phyloP scores from a whole-genome alignment of 2,797 vertebrate genomes.

The Gambusia yucatana region DNA sequence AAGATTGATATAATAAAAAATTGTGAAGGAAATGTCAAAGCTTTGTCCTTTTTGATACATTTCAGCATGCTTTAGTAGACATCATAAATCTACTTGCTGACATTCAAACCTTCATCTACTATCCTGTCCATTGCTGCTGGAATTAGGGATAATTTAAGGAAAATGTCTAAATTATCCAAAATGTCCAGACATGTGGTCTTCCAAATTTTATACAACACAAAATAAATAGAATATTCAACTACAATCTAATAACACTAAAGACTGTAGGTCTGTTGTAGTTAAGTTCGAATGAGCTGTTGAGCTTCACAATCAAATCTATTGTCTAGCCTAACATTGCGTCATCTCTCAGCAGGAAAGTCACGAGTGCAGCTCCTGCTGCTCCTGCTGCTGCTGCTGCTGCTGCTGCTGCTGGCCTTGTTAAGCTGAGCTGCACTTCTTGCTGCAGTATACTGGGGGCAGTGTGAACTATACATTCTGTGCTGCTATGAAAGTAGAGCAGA shows the following conservation, averaged over 20 bases:
- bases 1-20: slow-evolving; percentile 53
- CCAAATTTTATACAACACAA: neutral
- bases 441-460: slow-evolving; percentile 60
- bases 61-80: neutral
- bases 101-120: neutral
- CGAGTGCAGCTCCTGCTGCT: slow-evolving; percentile 59
- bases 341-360: slow-evolving; percentile 69
- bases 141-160: neutral
- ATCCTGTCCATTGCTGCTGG: neutral
- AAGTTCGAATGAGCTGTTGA: slow-evolving; percentile 5
- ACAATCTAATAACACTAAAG: neutral
- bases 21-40: slow-evolving; percentile 51
- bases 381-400: slow-evolving; percentile 27
- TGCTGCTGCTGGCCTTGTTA: slow-evolving; percentile 51
- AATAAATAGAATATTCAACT: neutral
- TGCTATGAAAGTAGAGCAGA: slow-evolving; percentile 51
- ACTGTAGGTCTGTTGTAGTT: neutral
- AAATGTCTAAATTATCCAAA: neutral
- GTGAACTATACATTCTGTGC: slow-evolving; percentile 40
- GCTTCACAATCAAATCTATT: slow-evolving; percentile 26
- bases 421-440: slow-evolving; percentile 40
- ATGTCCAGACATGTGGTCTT: neutral
- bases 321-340: slow-evolving; percentile 63
- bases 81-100: neutral
- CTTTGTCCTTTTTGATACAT: slow-evolving; percentile 24